Base-by-base conservation (phyloP, 1,140 invertebrate species). In the Pararge aegeria region DNA sequence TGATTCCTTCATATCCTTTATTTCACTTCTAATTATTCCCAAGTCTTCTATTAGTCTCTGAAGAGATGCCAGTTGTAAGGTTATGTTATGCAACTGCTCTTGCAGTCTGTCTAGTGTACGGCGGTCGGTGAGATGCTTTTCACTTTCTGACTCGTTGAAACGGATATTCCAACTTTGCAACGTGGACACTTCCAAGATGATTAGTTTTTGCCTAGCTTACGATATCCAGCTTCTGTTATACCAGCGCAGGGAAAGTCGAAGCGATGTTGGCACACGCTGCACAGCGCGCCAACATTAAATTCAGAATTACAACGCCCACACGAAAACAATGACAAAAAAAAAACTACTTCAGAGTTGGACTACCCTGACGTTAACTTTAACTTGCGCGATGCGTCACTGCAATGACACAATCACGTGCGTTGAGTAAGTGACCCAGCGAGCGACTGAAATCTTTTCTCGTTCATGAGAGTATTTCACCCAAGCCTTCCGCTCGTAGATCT, bases 401-500 rank as follows among this genome's bases (percentile, higher is more conserved):
- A 9, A 18, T 12, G 5, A 19, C 5, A 18, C 19, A 10, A 48
- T n/a, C n/a, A 9, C 44, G 34, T 37, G 34, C 34, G 10, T 12
- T 13, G 4, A 13, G 9, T 37, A 37, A 15, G 7, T 5, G 3
- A 46, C 30, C 12, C 13, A 18, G 18, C 10, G 10, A n/a, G 30
- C 27, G 12, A 53, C 24, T 24, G 24, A 24, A n/a, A n/a, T n/a
- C n/a, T n/a, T n/a, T n/a, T n/a, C n/a, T n/a, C n/a, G n/a, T n/a
- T n/a, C n/a, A n/a, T n/a, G n/a, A n/a, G n/a, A n/a, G n/a, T n/a
- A n/a, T n/a, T n/a, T n/a, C n/a, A n/a, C n/a, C n/a, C 16, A 4
- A 12, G 15, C 20, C 51, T 0, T 10, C 18, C 51, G 20, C n/a
- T 7, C 24, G 12, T 67, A 87, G 83, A 87, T 49, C 62, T 87